Base-by-base conservation (phyloP, 2,888 invertebrate species). In the Hermodice carunculata region DNA sequence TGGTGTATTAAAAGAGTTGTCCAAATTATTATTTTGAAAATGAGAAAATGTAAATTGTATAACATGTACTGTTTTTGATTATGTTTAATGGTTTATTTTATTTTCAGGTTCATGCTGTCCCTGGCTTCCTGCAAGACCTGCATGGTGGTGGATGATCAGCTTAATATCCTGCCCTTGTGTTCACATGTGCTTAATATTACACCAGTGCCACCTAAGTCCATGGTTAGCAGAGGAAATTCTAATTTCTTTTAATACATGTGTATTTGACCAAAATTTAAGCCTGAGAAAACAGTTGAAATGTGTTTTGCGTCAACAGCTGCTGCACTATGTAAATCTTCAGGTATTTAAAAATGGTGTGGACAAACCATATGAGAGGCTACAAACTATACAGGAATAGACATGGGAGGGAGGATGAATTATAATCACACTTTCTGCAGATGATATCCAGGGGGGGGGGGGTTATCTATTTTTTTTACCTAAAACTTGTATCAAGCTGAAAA, bases 141-240 rank as follows among this genome's bases (percentile, higher is more conserved):
- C 81, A 87, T 98, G 67, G 94, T 98, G n/a, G 90, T 99, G 24
- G 97, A 99, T 86, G 98, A 98, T 84, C 92, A 94, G 56, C 89
- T 99, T 17, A 92, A 93, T 37, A 93, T 99, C 2, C 87, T 99
- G 46, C 98, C 98, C 0, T 89, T 98, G 70, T 95, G 97, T 0
- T 94, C 95, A 0, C 93, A 93, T 80, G 93, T 94, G 43, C 90
- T 94, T 11, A 92, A 92, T 80, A 91, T 97, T 48, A 90, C 92
- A 71, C 90, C 94, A 0, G 89, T 93, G 2, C 86, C 86, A 6
- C 75, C 83, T 2, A 84, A 83, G 66, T 74, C 82, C 11, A 46
- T 76, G 63, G 84, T 83, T 69, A 70, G 76, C 63, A 43, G 8
- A 8, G 34, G 17, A 28, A 28, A 6, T 51, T 44, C 8, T 6